Evolutionary conservation across 92 coral and sea anemone species (phyloP).

Genomic region (Zoanthus gigantus): DNA sequence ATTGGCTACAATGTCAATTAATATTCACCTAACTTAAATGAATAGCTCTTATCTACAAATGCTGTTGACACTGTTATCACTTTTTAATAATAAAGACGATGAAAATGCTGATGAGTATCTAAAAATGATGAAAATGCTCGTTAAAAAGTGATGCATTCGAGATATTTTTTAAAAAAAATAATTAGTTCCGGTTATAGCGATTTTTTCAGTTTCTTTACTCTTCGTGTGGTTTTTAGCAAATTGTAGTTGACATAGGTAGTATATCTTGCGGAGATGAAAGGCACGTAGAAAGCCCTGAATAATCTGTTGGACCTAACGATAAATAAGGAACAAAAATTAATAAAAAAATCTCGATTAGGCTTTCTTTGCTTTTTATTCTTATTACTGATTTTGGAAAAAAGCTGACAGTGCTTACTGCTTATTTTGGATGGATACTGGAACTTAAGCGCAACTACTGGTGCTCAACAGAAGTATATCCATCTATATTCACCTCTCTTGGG

Average conservation of each 20-base stretch:
- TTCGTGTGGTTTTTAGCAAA: slow-evolving; percentile 75
- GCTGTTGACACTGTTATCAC: no score
- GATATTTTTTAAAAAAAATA: not conserved
- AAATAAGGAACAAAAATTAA: not conserved
- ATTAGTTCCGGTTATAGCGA: not conserved
- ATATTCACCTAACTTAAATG: no score
- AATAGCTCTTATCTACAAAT: no score
- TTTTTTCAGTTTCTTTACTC: slow-evolving; percentile 51
- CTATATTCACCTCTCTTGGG: no score
- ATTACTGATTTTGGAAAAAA: no score
- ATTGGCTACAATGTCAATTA: no score
- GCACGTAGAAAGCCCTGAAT: slow-evolving; percentile 90
- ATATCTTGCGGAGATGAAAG: slow-evolving; percentile 79
- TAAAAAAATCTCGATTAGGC: not conserved
- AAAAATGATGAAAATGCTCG: not conserved
- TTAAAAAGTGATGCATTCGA: not conserved
- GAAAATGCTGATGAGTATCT: no score
- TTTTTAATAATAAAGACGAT: no score
- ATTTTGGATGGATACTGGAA: no score
- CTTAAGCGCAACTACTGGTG: no score
- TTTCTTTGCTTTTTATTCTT: not conserved
- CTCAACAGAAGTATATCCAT: no score
- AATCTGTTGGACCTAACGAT: slow-evolving; percentile 79
- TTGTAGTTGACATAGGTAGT: slow-evolving; percentile 80
- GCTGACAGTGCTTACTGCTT: no score